Evolutionary conservation across 2,113 vertebrate species (phyloP), one percentile per base, ranked within the genome.

Genomic region (Leucopsar rothschildi): DNA sequence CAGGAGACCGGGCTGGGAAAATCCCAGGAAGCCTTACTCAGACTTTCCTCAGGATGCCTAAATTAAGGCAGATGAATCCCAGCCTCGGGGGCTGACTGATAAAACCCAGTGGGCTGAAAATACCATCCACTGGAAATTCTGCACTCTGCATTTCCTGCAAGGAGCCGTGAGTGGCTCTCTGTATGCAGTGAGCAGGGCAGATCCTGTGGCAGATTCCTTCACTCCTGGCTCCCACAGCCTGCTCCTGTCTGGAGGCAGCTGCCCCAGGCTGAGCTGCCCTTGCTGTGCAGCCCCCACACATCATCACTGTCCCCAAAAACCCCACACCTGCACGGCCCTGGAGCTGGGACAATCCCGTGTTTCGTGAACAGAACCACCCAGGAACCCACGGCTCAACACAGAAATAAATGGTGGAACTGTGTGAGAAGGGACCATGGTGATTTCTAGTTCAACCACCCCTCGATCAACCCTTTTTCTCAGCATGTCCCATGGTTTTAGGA

Each of bases 1-100:
- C 79, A 37, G 53, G 22, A 24, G 31, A 33, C 49, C 33, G 64
- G n/a, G 53, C 59, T 86, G 82, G 65, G 75, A 78, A 95, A 96
- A 90, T 23, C 83, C 82, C 23, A 2, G 28, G 12, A 66, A 88
- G 42, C 19, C 31, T 77, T 94, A 92, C 66, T 77, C 88, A 96
- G 71, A 35, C 21, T 77, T 81, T 86, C 29, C 42, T 80, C 55
- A 42, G 76, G 10, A 90, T 81, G 75, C 59, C 42, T 42, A 77
- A 90, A 90, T 55, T 49, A 79, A 60, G 78, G 37, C 63, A 93
- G 40, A n/a, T 45, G 45, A 80, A 59, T 45, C 37, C 63, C 61
- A 82, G 63, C 75, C 90, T 33, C 50, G 7, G 88, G 79, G 50
- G 7, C 19, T 63, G 21, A 33, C 63, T 86, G 90, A 50, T 80